A percentile compares a stretch with the other conserved stretches of the same genome.
These are phyloP conservation scores for Lepidurus arcticus DNA, from an alignment of 1,140 invertebrate species.

Conservation along the genomic window DNA sequence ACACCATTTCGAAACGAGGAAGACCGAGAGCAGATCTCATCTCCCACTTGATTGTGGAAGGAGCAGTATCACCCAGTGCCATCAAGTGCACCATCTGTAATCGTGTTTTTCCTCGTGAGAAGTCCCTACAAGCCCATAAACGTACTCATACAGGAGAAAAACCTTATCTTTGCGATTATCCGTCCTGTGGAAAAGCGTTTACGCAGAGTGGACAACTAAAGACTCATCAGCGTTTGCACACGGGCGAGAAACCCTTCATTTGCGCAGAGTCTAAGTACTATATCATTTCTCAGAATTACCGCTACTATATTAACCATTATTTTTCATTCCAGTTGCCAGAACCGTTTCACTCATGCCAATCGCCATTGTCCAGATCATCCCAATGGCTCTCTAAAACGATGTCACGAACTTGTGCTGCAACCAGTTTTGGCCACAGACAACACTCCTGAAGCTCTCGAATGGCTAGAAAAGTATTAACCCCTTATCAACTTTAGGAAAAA, in stretches of 20 bases:
- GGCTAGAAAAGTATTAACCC: conserved; percentile 51
- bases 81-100: conserved; percentile 70
- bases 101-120: conserved; percentile 71
- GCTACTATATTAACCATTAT: background rate
- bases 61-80: conserved; percentile 58
- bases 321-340: conserved; percentile 48
- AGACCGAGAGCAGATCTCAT: conserved; percentile 67
- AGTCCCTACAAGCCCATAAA: conserved; percentile 72
- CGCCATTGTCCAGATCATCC: conserved; percentile 65
- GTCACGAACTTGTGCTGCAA: conserved; percentile 51
- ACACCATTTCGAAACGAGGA: conserved; percentile 48
- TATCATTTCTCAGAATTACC: background rate
- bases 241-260: conserved; percentile 73
- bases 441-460: conserved; percentile 51
- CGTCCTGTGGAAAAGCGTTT: conserved; percentile 67
- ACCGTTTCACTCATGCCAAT: conserved; percentile 75
- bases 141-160: conserved; percentile 74
- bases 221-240: conserved; percentile 74
- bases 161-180: conserved; percentile 72
- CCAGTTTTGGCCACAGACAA: conserved; percentile 48
- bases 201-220: conserved; percentile 78
- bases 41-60: conserved; percentile 63
- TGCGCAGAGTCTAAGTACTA: conserved; percentile 60
- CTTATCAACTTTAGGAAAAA: conserved; percentile 35
- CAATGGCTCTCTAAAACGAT: conserved; percentile 52